These are phyloP conservation scores for Nothoprocta perdicaria DNA, from an alignment of 2,113 vertebrate species.

Conservation along the genomic window DNA sequence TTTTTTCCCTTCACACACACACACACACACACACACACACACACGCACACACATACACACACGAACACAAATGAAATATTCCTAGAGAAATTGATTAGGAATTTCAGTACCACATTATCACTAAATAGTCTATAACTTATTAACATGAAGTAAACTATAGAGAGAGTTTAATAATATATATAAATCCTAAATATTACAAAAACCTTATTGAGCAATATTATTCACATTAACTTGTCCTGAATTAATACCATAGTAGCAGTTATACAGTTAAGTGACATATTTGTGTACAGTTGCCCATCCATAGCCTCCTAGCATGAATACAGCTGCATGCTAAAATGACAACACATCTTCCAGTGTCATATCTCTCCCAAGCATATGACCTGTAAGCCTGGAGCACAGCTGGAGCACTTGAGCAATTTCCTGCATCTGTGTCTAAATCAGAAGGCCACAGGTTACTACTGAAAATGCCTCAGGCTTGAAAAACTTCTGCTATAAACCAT, in stretches of 20 bases:
- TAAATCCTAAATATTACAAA: not conserved
- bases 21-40: no score
- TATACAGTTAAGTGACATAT: not conserved
- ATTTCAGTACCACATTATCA: not conserved
- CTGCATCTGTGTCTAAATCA: not conserved
- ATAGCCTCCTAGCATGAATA: not conserved
- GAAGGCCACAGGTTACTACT: not conserved
- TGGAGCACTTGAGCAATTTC: rapidly evolving
- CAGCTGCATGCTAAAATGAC: not conserved
- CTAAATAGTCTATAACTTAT: not conserved
- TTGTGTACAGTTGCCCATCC: not conserved
- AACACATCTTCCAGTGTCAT: not conserved
- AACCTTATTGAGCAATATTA: not conserved
- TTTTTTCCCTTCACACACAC: not conserved
- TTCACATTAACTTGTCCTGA: not conserved
- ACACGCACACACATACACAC: no score
- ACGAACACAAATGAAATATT: not conserved
- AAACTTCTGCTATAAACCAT: not conserved
- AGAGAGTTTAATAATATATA: not conserved
- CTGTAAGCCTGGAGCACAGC: not conserved
- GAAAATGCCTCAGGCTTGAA: not conserved
- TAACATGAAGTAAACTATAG: not conserved
- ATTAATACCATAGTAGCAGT: not conserved
- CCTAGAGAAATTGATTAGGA: not conserved
- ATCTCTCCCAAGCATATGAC: not conserved